Evolutionary conservation across 1,140 invertebrate species (phyloP).

Genomic region (Eriosoma lanigerum): DNA sequence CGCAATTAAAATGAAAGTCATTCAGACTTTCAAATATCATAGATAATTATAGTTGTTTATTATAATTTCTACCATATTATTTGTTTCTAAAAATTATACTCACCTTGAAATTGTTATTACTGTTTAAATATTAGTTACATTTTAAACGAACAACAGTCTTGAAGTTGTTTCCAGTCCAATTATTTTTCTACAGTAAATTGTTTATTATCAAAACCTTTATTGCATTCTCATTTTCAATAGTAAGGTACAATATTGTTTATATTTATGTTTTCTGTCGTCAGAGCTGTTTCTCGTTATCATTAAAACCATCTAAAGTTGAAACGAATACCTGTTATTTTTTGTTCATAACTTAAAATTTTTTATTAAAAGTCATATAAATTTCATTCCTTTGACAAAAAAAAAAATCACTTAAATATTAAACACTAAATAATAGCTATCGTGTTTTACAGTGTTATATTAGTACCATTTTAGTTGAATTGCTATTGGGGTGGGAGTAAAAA

Average conservation of each 20-base stretch:
- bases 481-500: background rate
- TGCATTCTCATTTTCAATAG: background rate
- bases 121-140: background rate
- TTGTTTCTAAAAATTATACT: too few relatives aligned
- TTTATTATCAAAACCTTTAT: background rate
- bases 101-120: too few relatives aligned
- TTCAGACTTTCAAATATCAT: too few relatives aligned
- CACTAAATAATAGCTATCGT: slow-evolving; percentile 38
- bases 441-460: slow-evolving; percentile 36
- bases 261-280: too few relatives aligned
- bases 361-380: background rate
- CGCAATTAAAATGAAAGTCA: too few relatives aligned
- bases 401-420: slow-evolving; percentile 28
- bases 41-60: too few relatives aligned
- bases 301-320: background rate
- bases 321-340: background rate
- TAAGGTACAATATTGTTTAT: too few relatives aligned
- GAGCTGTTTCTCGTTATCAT: too few relatives aligned
- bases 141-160: background rate
- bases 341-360: background rate
- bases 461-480: slow-evolving; percentile 25
- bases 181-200: background rate
- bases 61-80: too few relatives aligned
- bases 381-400: background rate
- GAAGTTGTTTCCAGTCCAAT: background rate